Evolutionary conservation across 2,888 invertebrate genomes (phyloP).

Genomic region (Coecobrya sp.): DNA sequence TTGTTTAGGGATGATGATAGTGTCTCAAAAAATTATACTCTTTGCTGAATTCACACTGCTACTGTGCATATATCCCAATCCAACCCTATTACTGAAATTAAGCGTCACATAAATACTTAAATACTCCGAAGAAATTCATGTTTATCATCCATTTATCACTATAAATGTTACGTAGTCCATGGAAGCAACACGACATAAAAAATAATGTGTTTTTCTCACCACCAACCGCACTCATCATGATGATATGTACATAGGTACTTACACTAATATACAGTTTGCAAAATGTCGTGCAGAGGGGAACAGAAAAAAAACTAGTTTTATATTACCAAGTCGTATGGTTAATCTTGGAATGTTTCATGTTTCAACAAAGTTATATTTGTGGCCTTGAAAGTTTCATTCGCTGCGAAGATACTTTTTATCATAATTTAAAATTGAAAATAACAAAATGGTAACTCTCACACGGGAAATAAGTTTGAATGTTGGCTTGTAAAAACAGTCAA

Average conservation of each 20-base stretch:
- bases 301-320: conserved; percentile 7
- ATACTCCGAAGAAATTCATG: neutral
- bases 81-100: neutral
- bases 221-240: neutral
- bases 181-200: neutral
- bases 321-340: neutral
- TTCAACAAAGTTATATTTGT: neutral
- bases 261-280: too few species aligned
- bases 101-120: neutral
- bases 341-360: neutral
- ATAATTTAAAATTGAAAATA: conserved; percentile 22
- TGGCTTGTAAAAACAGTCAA: conserved; percentile 7
- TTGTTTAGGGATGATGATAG: too few species aligned
- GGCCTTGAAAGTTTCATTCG: conserved; percentile 49
- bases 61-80: too few species aligned
- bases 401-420: neutral
- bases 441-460: conserved; percentile 47
- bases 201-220: conserved; percentile 37
- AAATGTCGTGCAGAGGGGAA: neutral
- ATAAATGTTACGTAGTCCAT: neutral
- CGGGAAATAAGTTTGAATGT: conserved; percentile 18
- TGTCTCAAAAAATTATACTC: too few species aligned
- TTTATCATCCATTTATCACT: conserved; percentile 54
- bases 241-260: too few species aligned
- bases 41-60: too few species aligned